Conservation (phyloP, 2,888 invertebrate genomes). For the Phragmatobia fuliginosa region DNA sequence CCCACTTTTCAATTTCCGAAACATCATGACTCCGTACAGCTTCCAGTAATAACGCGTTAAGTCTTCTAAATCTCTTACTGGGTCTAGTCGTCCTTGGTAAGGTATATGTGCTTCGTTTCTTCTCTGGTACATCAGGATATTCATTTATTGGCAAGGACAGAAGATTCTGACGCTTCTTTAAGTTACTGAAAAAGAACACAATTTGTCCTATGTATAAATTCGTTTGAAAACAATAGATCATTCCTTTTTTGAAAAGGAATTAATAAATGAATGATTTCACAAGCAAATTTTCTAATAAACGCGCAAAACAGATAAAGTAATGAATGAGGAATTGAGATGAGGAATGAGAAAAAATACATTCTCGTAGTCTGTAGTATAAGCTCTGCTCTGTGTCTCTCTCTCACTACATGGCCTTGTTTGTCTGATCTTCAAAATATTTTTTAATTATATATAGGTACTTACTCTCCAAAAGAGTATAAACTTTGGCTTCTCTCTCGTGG, state of each 20-base stretch:
- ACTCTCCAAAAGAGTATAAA: slow-evolving; percentile 11
- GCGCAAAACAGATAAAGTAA: neutral
- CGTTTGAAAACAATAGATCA: neutral
- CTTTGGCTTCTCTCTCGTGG: slow-evolving; percentile 7
- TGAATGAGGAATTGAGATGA: neutral
- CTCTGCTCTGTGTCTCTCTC: too few species aligned
- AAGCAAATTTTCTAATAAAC: too few species aligned
- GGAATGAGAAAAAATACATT: too few species aligned
- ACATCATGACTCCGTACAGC: slow-evolving; percentile 44
- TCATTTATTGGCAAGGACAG: slow-evolving; percentile 5
- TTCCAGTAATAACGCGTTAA: slow-evolving; percentile 67
- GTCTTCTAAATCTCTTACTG: slow-evolving; percentile 34
- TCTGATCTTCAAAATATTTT: too few species aligned
- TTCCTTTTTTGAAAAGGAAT: neutral
- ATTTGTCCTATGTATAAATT: neutral
- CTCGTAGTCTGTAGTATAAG: too few species aligned
- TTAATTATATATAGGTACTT: too few species aligned
- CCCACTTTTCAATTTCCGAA: slow-evolving; percentile 47
- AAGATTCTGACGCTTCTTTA: slow-evolving; percentile 9
- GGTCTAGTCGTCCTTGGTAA: slow-evolving; percentile 20
- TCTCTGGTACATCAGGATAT: neutral
- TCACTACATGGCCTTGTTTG: too few species aligned
- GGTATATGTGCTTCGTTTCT: neutral
- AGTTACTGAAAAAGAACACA: slow-evolving; percentile 9
- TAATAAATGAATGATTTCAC: neutral